Evolutionary conservation across 2,797 vertebrate species (phyloP).

Genomic region (Diglossa cyanea): DNA sequence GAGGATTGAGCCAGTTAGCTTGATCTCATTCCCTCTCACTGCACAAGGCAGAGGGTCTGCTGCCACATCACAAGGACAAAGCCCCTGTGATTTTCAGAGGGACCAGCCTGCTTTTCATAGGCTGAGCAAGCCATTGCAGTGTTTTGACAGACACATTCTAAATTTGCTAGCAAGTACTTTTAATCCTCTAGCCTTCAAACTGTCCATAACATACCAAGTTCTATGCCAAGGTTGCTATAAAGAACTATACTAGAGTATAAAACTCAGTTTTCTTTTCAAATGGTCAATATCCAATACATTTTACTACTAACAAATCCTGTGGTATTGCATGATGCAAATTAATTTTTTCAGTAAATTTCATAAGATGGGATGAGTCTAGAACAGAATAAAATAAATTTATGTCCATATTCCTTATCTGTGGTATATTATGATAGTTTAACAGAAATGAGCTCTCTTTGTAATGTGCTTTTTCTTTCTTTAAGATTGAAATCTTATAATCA

Average conservation of each 20-base stretch:
- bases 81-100: neutral
- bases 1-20: neutral
- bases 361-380: neutral
- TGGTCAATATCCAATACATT: neutral
- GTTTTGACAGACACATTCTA: neutral
- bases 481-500: neutral
- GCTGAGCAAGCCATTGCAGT: neutral
- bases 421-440: neutral
- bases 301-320: neutral
- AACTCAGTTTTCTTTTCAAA: neutral
- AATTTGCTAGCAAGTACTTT: neutral
- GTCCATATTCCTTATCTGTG: neutral
- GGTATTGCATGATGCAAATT: neutral
- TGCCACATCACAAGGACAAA: neutral
- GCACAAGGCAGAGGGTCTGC: neutral
- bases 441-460: neutral
- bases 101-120: neutral
- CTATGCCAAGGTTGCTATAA: neutral
- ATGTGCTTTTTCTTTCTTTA: neutral
- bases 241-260: neutral
- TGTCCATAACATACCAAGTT: neutral
- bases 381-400: neutral
- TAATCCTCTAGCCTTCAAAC: neutral
- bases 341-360: neutral
- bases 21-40: neutral